phyloP scores from a whole-genome alignment of 2,797 vertebrate genomes.

The Cynodonichthys magdalenae region DNA sequence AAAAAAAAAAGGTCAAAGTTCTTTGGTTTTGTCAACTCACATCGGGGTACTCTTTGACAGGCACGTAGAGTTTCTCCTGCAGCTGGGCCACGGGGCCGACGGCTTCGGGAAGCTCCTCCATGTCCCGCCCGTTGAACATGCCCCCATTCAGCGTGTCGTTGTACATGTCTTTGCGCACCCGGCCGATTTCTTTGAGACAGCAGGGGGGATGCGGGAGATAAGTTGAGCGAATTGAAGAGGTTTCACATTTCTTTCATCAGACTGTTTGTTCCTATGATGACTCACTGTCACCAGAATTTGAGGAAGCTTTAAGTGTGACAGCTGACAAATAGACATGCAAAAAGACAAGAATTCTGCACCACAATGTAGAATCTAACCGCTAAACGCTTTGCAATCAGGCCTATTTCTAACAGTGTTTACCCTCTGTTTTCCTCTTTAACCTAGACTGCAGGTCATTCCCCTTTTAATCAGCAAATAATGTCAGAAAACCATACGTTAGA shows the following conservation, averaged over 20 bases:
- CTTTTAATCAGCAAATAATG: slow-evolving; percentile 30
- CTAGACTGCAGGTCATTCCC: slow-evolving; percentile 3
- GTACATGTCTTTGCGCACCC: slow-evolving; percentile 99
- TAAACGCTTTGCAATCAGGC: slow-evolving; percentile 39
- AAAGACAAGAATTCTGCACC: slow-evolving; percentile 52
- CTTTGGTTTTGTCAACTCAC: slow-evolving; percentile 81
- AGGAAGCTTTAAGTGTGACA: slow-evolving; percentile 38
- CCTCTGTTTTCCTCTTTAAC: slow-evolving; percentile 15
- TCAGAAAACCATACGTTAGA: slow-evolving; percentile 1
- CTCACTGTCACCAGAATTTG: slow-evolving; percentile 57
- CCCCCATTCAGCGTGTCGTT: slow-evolving; percentile 97
- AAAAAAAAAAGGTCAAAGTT: slow-evolving; percentile 69
- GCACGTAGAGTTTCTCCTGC: slow-evolving; percentile 99
- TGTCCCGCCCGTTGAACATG: slow-evolving; percentile 90
- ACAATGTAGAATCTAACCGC: slow-evolving; percentile 57
- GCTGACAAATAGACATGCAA: slow-evolving; percentile 22
- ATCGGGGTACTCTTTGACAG: slow-evolving; percentile 98
- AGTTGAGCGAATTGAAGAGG: slow-evolving; percentile 5
- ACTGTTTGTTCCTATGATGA: slow-evolving; percentile 43
- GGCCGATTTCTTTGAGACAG: slow-evolving; percentile 90
- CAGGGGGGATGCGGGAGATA: background rate
- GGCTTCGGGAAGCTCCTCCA: slow-evolving; percentile 92
- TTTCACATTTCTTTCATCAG: slow-evolving; percentile 61
- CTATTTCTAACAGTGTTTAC: slow-evolving; percentile 20
- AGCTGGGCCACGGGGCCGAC: slow-evolving; percentile 96